Conservation (phyloP, 2,797 vertebrate genomes). For the Channa striata region DNA sequence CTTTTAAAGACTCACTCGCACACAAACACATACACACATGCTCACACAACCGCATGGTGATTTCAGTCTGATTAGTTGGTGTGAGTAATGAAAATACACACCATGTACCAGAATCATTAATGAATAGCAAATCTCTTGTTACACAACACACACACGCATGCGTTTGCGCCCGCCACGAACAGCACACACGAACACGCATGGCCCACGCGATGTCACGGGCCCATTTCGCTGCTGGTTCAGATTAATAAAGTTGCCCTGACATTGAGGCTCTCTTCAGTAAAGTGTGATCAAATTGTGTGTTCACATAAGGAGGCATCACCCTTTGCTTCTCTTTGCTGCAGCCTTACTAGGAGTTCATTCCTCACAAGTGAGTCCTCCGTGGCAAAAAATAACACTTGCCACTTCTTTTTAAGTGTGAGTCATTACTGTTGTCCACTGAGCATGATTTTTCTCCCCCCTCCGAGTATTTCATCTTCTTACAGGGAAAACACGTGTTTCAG, state of each 20-base stretch:
- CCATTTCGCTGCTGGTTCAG: conserved; percentile 82
- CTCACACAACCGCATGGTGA: conserved; percentile 74
- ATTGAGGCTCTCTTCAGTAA: conserved; percentile 84
- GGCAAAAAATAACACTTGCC: conserved; percentile 19
- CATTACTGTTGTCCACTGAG: conserved; percentile 23
- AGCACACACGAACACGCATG: not conserved
- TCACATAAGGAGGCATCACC: conserved; percentile 2
- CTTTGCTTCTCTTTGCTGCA: not conserved
- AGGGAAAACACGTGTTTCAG: conserved; percentile 34
- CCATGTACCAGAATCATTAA: conserved; percentile 83
- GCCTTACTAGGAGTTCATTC: conserved; percentile 20
- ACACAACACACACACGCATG: conserved; percentile 28
- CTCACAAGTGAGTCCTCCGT: conserved; percentile 24
- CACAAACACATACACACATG: conserved; percentile 1
- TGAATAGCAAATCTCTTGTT: conserved; percentile 76
- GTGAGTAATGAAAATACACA: conserved; percentile 88
- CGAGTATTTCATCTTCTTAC: conserved; percentile 22
- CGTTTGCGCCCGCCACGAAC: not conserved
- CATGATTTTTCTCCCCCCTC: not conserved
- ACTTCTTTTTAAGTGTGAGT: conserved; percentile 23
- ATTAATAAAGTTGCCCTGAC: conserved; percentile 87
- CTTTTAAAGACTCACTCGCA: conserved; percentile 83
- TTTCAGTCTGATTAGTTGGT: conserved; percentile 89
- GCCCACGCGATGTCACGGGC: not conserved
- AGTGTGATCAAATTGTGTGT: conserved; percentile 69